Evolutionary conservation across 1,140 invertebrate species (phyloP), one percentile per base, ranked within the genome.

Genomic region (Drosophila pseudoananassae): DNA sequence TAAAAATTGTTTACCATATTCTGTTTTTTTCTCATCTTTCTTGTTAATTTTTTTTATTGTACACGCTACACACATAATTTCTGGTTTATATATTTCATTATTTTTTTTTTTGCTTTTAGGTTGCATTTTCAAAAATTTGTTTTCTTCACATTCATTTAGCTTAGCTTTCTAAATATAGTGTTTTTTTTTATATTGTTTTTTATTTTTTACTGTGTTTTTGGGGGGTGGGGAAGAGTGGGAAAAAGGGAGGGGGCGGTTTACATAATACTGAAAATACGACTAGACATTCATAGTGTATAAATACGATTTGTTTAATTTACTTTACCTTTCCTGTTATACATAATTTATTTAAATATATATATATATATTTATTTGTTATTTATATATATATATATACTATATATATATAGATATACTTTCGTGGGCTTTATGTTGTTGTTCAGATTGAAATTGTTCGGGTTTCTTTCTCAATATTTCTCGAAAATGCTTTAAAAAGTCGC

Each of bases 191-290:
- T n/a, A n/a, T 36, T 12, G 4, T 12, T 36, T 36, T 36, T 36
- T 36, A 12, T 36, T 36, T 36, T 36, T 36, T 59, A 73, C 47
- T 59, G 51, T 61, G 64, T 64, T 75, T 78, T 65, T 70, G 53
- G 6, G n/a, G 58, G 45, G 33, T 17, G 12, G 61, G 46, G 15
- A 4, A 23, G 14, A 12, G 33, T 10, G 12, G 9, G 9, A 12
- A 9, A 9, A 9, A 33, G 14, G 29, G 38, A 14, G n/a, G 31
- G 14, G 14, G 59, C 25, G 58, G 53, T 50, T 75, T 84, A 84
- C 81, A 90, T 91, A 91, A 91, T 91, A 91, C 89, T 91, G 89
- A 90, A 91, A 91, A 91, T 91, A 91, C 89, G 89, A 91, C 89
- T 91, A 91, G 88, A 91, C 89, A 91, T 91, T 91, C 85, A 90